Base-by-base conservation (phyloP, 2,888 invertebrate genomes). In the Lobophora halterata region DNA sequence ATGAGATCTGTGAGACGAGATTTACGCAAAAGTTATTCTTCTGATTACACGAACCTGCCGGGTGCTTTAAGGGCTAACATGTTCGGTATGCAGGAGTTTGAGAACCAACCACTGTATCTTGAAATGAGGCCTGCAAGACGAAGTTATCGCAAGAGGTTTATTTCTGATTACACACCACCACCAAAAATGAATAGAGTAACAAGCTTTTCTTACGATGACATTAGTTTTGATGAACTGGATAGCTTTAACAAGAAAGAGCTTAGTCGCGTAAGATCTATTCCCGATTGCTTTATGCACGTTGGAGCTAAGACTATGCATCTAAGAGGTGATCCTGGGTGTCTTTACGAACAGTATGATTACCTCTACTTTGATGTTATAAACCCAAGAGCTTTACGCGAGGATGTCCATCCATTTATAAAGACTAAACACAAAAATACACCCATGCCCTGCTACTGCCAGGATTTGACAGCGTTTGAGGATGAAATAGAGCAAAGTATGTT, bases 391-490 rank as follows among this genome's bases (percentile, higher is more conserved):
- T 2, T 63, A 3, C 50, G 38, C 8, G 61, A 60, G 8, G 49
- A 65, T 35, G 61, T 32, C 10, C 61, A 58, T 34, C 80, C 77
- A 6, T 79, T 81, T 40, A 58, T 58, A n/a, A 72, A 49, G 51
- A 65, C 41, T 17, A 75, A 59, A 61, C 52, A 60, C 32, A 63
- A 56, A 45, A 59, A 55, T 16, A 49, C 58, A 9, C 61, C 60
- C 2, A 58, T 65, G 52, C 75, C 73, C 7, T 81, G 81, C 52
- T 74, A 65, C 54, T 80, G 81, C 8, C 63, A 62, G 53, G 58
- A 58, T 49, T 48, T 48, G 12, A 36, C 52, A 6, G 40, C 51
- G 24, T 40, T 47, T 30, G 31, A 27, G 10, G 52, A 55, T 53
- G 29, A 47, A 36, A n/a, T 5, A 10, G 9, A 19, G 9, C 9